These are phyloP conservation scores for Ageneiosus marmoratus DNA, from an alignment of 2,113 vertebrate species.

Conservation along the genomic window DNA sequence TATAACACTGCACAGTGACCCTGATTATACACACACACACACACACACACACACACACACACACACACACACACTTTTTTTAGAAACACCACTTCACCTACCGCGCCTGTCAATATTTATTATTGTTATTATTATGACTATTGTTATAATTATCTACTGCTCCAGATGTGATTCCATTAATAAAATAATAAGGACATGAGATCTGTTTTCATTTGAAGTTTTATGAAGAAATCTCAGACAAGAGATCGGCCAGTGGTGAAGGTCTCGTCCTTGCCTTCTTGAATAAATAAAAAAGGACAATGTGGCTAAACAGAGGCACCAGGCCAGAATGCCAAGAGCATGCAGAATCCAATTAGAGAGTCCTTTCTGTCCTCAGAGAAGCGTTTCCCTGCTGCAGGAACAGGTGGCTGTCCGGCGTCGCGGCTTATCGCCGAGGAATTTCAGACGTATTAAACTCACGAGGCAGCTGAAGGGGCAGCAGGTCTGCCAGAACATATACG, in stretches of 20 bases:
- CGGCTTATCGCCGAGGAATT: not conserved
- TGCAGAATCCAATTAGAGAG: slow-evolving; percentile 27
- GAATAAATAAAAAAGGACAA: slow-evolving; percentile 38
- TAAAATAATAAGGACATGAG: not conserved
- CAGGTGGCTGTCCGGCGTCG: not conserved
- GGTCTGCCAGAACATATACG: not conserved
- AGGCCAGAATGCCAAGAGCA: not conserved
- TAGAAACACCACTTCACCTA: no score
- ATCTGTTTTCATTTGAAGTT: not conserved
- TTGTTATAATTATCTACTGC: no score
- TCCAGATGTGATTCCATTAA: no score
- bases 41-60: not conserved
- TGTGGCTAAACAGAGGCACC: slow-evolving; percentile 12
- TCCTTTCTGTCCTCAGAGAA: slow-evolving; percentile 8
- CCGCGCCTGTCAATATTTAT: no score
- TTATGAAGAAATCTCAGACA: not conserved
- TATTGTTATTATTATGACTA: no score
- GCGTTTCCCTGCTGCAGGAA: not conserved
- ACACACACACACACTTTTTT: no score
- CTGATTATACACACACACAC: not conserved
- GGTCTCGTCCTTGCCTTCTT: slow-evolving; percentile 12
- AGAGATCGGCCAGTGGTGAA: not conserved
- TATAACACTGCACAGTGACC: not conserved
- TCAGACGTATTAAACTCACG: not conserved
- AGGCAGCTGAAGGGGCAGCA: not conserved